phyloP scores from a whole-genome alignment of 2,113 vertebrate genomes.

The Sapayoa aenigma region DNA sequence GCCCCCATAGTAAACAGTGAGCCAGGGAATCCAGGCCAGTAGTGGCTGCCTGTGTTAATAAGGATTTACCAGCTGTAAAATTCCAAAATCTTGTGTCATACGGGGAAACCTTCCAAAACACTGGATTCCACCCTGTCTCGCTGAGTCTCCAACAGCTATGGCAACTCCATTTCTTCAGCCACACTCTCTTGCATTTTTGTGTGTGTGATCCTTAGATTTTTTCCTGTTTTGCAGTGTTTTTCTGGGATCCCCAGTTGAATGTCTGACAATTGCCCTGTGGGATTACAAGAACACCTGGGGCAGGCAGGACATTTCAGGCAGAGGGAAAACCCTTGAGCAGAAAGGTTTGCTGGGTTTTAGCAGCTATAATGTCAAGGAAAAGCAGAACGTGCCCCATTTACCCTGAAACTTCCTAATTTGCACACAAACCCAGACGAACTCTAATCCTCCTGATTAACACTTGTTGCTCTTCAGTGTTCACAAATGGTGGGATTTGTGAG shows the following conservation, averaged over 20 bases:
- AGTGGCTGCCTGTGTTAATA: conserved; percentile 81
- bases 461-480: neutral
- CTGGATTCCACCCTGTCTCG: conserved; percentile 77
- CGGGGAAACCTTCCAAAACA: conserved; percentile 90
- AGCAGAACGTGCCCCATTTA: neutral
- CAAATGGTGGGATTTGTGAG: neutral
- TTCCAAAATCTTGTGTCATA: conserved; percentile 88
- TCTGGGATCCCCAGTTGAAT: conserved; percentile 62
- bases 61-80: conserved; percentile 85
- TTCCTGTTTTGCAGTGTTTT: conserved; percentile 80
- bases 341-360: neutral
- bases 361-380: neutral
- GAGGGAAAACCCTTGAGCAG: neutral
- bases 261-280: neutral
- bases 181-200: conserved; percentile 67
- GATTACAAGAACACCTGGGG: conserved; percentile 21
- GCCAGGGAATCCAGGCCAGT: conserved; percentile 76
- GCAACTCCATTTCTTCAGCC: conserved; percentile 72
- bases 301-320: neutral
- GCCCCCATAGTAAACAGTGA: conserved; percentile 67
- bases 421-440: neutral
- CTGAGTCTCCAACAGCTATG: conserved; percentile 72
- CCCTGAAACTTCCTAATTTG: neutral
- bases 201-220: conserved; percentile 71
- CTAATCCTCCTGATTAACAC: neutral